Evolutionary conservation across 2,113 vertebrate species (phyloP), one percentile per base, ranked within the genome.

Genomic region (Sula dactylatra): DNA sequence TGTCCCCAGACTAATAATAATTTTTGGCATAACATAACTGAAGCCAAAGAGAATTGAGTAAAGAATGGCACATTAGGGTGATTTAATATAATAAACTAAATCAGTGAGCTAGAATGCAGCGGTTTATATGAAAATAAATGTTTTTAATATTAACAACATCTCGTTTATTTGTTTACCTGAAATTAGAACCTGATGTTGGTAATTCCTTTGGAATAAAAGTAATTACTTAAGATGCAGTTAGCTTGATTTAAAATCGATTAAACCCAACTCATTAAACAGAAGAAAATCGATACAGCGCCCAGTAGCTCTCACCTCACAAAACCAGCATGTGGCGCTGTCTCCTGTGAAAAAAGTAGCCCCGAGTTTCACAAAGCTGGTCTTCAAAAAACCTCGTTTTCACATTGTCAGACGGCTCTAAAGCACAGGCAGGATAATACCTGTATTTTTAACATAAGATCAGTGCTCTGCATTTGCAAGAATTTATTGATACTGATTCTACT

Each of bases 291-390:
- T 25, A 49, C 45, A 42, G 10, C 2, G n/a, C 15, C 34, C n/a
- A 6, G 78, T 5, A 12, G 72, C 47, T 73, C 81, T 82, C 32
- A 13, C 82, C 40, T 8, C 9, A 3, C 9, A 56, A 64, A 55
- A 47, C 97, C 98, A 97, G 95, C 66, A 36, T 80, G 98, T 98
- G 98, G 98, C 97, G 92, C 97, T 98, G 97, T 97, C 82, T 96
- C 94, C 98, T 92, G 40, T 14, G 4, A 61, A 97, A 97, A 93
- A 87, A 7, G 18, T n/a, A 88, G n/a, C 38, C 50, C 67, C 4
- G 10, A 10, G 5, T 50, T 86, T 50, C 11, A 3, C 24, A 56
- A 61, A 42, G 52, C 67, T 10, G 22, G 13, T 61, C 34, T 86
- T 61, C 64, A 27, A 69, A 80, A 70, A 66, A 14, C 1, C 32